These are phyloP conservation scores for Peromyscus aztecus DNA, from an alignment of 2,797 vertebrate genomes.

Conservation along the genomic window DNA sequence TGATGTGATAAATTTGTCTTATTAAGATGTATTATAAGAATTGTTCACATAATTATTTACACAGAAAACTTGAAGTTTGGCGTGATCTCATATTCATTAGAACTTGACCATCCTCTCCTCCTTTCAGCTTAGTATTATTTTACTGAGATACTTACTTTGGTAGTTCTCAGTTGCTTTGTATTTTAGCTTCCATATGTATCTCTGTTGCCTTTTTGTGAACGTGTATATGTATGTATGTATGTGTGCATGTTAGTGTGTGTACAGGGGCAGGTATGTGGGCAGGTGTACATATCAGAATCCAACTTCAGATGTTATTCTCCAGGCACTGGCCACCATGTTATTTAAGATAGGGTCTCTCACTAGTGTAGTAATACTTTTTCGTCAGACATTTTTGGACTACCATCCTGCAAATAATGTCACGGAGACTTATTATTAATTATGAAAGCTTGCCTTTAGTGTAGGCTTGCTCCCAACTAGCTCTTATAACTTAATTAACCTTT, in stretches of 20 bases:
- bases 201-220: neutral
- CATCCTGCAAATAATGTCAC: neutral
- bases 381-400: neutral
- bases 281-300: neutral
- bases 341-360: neutral
- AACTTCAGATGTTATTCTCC: neutral
- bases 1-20: neutral
- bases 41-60: neutral
- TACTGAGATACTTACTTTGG: neutral
- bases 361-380: neutral
- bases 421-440: neutral
- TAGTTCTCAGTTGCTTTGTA: neutral
- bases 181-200: slow-evolving; percentile 20
- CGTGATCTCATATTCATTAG: neutral
- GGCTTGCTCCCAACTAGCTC: neutral
- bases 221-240: neutral
- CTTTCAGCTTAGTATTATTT: neutral
- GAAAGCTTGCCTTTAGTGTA: neutral
- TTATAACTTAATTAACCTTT: neutral
- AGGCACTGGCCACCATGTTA: neutral
- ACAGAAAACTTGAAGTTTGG: neutral
- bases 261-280: neutral
- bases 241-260: neutral
- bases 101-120: neutral
- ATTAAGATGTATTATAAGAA: slow-evolving; percentile 9